Evolutionary conservation across 2,888 invertebrate genomes (phyloP).

Genomic region (Hydriomena furcata): DNA sequence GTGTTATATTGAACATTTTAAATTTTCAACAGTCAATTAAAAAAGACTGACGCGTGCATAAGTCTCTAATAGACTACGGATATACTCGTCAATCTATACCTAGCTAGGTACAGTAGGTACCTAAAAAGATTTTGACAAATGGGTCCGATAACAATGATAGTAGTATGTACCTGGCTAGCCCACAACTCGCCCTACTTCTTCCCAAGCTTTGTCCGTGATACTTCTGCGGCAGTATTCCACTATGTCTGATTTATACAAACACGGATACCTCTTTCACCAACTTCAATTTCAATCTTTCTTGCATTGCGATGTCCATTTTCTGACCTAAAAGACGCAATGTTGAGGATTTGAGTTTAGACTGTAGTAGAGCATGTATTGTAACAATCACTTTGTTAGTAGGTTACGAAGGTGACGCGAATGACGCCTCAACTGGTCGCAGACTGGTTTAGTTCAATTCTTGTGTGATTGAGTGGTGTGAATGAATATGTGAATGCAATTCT

Average conservation of each 20-base stretch:
- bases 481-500: background rate
- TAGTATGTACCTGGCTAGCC: conserved; percentile 14
- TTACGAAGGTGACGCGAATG: conserved; percentile 1
- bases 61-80: no score
- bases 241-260: conserved; percentile 13
- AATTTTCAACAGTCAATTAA: no score
- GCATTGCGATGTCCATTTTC: conserved; percentile 4
- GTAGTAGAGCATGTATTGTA: background rate
- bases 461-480: background rate
- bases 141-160: background rate
- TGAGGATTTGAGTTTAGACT: background rate
- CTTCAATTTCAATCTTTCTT: conserved; percentile 8
- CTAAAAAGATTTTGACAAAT: no score
- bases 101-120: no score
- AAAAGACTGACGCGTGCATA: no score
- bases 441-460: background rate
- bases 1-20: no score
- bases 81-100: no score
- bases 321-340: background rate
- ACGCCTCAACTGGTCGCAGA: background rate
- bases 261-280: conserved; percentile 16
- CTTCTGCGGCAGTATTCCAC: conserved; percentile 3
- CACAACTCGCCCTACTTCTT: conserved; percentile 10
- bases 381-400: background rate
- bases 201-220: conserved; percentile 14